Base-by-base conservation (phyloP, 2,797 vertebrate species). In the Toxotes lorentzi region DNA sequence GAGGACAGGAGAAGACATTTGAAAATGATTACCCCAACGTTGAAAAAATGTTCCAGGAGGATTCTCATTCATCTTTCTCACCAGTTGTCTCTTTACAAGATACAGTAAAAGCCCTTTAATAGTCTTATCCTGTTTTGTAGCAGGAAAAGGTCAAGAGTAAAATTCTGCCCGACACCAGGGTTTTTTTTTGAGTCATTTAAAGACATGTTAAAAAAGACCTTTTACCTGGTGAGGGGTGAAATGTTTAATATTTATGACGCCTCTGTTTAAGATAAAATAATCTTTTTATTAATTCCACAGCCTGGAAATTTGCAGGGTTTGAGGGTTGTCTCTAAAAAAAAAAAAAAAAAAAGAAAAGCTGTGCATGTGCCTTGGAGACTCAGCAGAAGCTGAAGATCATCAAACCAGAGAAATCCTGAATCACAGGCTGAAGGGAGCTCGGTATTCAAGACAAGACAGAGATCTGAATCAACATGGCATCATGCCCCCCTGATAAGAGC, bases 161-260 rank as follows among this genome's bases (percentile, higher is more conserved):
- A 84, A 86, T 83, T 82, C 70, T 65, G 62, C 65, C 75, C 73
- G 76, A 86, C 78, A 88, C 63, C 3, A 0, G 21, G 61, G 70
- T 38, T 72, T 88, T 87, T 82, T 86, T 70, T 66, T 40, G 30
- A 65, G 70, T 79, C 81, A 89, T 89, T 89, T 86, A 79, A 79
- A 86, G 84, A 82, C 78, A 34, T 82, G 74, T 86, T 85, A 87
- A 65, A 45, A 79, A 60, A 78, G 83, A 86, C 86, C 83, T 88
- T 88, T 85, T 79, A 62, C 66, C 76, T 60, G 77, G 73, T 14
- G 71, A 78, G 60, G 47, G 32, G n/a, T 62, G 62, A 73, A 76
- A 75, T 1, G 51, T 69, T 87, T 73, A 76, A 84, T 83, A 84
- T 88, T 86, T 86, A 84, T 81, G 81, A 83, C 0, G 50, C 58